Evolutionary conservation across 2,888 invertebrate genomes (phyloP).

Genomic region (Branchellion lobata): DNA sequence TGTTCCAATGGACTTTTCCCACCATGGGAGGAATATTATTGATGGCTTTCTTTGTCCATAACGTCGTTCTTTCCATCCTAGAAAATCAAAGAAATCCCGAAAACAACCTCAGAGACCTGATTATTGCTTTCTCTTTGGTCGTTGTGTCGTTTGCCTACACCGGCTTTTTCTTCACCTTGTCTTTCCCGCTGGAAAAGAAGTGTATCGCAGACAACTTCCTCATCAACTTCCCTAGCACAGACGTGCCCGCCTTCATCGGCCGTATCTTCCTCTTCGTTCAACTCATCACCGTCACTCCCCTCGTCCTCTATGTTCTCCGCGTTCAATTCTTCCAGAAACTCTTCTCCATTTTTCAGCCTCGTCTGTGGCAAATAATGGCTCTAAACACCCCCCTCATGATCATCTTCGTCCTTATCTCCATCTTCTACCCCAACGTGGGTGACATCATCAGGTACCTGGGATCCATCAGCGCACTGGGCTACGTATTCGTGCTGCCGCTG

Average conservation of each 20-base stretch:
- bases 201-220: constrained; percentile 71
- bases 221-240: constrained; percentile 81
- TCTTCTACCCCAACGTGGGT: constrained; percentile 81
- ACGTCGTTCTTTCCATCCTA: constrained; percentile 83
- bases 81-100: constrained; percentile 77
- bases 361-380: constrained; percentile 66
- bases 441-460: constrained; percentile 85
- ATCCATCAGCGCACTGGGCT: constrained; percentile 80
- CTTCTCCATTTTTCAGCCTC: constrained; percentile 56
- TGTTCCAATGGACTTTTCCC: constrained; percentile 61
- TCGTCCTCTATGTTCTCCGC: constrained; percentile 80
- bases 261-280: constrained; percentile 80
- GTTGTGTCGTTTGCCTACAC: not conserved
- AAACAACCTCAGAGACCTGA: constrained; percentile 69
- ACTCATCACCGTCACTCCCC: constrained; percentile 82
- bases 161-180: not conserved
- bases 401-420: constrained; percentile 77
- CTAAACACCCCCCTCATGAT: constrained; percentile 71
- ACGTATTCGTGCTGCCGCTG: constrained; percentile 81
- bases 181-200: not conserved
- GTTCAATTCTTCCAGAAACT: constrained; percentile 68
- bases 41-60: constrained; percentile 86
- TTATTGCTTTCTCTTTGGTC: not conserved
- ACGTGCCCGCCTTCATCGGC: constrained; percentile 77
- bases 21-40: constrained; percentile 68